A percentile compares a stretch with the other conserved stretches of the same genome.
These are phyloP conservation scores for Pogonomyrmex californicus DNA, from an alignment of 1,140 invertebrate species.

Conservation along the genomic window DNA sequence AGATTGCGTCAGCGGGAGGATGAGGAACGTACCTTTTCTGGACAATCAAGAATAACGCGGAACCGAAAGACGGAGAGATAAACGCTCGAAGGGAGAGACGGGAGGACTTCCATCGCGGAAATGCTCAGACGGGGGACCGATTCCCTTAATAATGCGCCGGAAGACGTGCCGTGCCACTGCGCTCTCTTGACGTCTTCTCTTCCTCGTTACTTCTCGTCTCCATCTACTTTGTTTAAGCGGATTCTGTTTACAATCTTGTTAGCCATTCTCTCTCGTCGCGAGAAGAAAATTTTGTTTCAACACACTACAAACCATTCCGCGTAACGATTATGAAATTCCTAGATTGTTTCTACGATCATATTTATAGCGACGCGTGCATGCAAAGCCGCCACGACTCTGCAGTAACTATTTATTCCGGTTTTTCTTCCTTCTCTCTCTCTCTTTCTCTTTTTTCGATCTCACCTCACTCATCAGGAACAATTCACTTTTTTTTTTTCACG, in stretches of 20 bases:
- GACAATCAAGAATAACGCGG: constrained; percentile 37
- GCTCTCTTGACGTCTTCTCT: not conserved
- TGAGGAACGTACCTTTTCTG: constrained; percentile 29
- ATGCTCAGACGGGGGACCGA: constrained; percentile 42
- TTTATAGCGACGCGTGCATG: not conserved
- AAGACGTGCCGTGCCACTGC: constrained; percentile 2
- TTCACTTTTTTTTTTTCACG: not conserved
- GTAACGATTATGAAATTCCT: not conserved
- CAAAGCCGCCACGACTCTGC: not conserved
- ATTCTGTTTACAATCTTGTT: constrained; percentile 38
- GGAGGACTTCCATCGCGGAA: constrained; percentile 25
- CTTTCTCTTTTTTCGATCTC: not conserved
- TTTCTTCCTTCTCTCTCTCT: not conserved
- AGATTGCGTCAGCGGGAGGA: constrained; percentile 28
- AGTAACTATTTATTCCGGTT: constrained; percentile 25
- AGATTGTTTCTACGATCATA: not conserved
- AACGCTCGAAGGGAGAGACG: not conserved
- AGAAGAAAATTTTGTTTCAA: constrained; percentile 15
- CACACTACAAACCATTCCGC: not conserved
- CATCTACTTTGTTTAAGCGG: constrained; percentile 31
- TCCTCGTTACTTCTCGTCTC: constrained; percentile 30
- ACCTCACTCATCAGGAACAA: constrained; percentile 5
- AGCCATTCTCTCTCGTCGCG: not conserved
- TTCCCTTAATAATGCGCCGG: constrained; percentile 50
- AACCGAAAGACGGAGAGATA: constrained; percentile 22